Evolutionary conservation across 2,888 invertebrate genomes (phyloP), one percentile per base, ranked within the genome.

Genomic region (Idaea aversata): DNA sequence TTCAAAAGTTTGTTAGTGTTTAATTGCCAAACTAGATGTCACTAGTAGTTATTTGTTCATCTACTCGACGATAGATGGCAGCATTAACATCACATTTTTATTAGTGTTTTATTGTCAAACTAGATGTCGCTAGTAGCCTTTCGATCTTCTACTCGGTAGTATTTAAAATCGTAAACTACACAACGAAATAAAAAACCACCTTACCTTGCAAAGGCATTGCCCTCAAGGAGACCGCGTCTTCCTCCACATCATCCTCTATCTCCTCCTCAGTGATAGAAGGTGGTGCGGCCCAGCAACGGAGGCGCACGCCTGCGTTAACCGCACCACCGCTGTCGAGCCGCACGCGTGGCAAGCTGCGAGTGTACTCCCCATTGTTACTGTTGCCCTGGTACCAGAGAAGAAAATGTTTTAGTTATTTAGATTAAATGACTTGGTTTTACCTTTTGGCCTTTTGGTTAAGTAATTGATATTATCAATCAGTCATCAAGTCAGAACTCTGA

Each of bases 201-300:
- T 88, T 78, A 95, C 95, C 95, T 94, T 91, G 90, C 61, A 73
- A 93, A 81, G 94, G 94, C 77, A 95, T 91, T 69, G 95, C 95
- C 74, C 95, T 91, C 66, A 95, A 87, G 15, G 95, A 95, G n/a
- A 95, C 93, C 0, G 95, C 94, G 77, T 94, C 94, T 76, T 94
- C 94, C 66, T 94, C 94, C 67, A 94, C 91, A 68, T 94, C 93
- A 66, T 94, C 94, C 68, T 94, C 94, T 47, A 94, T 93, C 75
- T 95, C 95, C 84, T 95, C 95, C 78, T 95, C 95, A 63, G 95
- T 94, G 70, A 95, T 94, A 34, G 95, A 95, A 0, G 95, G 95
- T 5, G 95, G 95, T 7, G 95, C 95, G 36, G 94, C 94, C 86
- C 95, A 93, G 75, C 94, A 94, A 59, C 94, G 89, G 35, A 94